Base-by-base conservation (phyloP, 2,113 vertebrate genomes). In the Prunella himalayana region DNA sequence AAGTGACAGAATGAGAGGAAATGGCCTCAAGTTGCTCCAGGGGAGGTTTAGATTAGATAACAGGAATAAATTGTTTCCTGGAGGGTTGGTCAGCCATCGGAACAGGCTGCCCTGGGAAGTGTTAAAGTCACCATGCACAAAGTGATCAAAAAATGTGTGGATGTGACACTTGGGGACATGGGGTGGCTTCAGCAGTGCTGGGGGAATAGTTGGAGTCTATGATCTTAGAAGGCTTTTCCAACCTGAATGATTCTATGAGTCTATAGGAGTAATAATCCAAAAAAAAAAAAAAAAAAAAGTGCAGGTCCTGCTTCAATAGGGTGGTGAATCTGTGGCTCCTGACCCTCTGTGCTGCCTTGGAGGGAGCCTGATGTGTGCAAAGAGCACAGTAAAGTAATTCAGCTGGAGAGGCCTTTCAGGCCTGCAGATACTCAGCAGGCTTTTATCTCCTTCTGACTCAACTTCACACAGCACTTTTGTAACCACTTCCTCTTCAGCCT, bases 371-470 rank as follows among this genome's bases (percentile, higher is more conserved):
- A 8, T 18, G 33, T 54, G 20, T 44, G 17, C 75, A 82, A 51
- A 76, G 66, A 69, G n/a, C 57, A 61, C 41, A 44, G 33, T 37
- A 42, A 79, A 87, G 35, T 47, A 28, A 78, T 49, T 82, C 61
- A 94, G 23, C 60, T 81, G 30, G 63, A 91, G 78, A 93, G 70
- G 44, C 31, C n/a, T 90, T 90, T 85, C 1, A 28, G 78, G 44
- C 0, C 0, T 51, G 63, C 6, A 11, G 85, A 53, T 60, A 72
- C 65, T 91, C 82, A 60, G 60, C 24, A 64, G 73, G 65, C 81
- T 92, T 72, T 95, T 94, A 91, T 77, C 91, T 91, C 21, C 56
- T 3, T 72, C 63, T 80, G 63, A 93, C 66, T 92, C 45, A 80
- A 28, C 60, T 77, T 95, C 60, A 73, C 45, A 69, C 47, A 65